phyloP scores from a whole-genome alignment of 1,140 invertebrate species.

The Hestina assimilis region DNA sequence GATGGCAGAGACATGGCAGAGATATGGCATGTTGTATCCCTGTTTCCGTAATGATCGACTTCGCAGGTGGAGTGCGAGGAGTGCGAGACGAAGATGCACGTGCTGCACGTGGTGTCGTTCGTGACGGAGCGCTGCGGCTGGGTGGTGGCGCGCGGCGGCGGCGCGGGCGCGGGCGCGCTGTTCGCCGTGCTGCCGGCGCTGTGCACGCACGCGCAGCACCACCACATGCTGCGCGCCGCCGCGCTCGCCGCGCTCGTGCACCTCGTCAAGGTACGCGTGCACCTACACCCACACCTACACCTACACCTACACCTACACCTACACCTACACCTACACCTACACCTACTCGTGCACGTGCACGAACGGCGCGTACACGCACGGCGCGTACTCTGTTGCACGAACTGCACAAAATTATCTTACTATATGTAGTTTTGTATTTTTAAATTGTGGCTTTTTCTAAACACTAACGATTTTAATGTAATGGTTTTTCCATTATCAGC shows the following conservation, averaged over 20 bases:
- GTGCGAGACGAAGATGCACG: constrained; percentile 97
- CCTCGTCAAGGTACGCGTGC: constrained; percentile 82
- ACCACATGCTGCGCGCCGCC: constrained; percentile 94
- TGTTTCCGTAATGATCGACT: no score
- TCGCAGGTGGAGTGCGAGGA: constrained; percentile 88
- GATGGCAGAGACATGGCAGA: neutral
- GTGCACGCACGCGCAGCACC: constrained; percentile 92
- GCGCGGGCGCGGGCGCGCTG: constrained; percentile 86
- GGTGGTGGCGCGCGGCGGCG: constrained; percentile 83
- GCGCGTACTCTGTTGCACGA: no score
- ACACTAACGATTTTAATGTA: no score
- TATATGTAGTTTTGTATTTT: no score
- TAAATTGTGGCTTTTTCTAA: no score
- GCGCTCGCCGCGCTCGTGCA: constrained; percentile 92
- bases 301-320: no score
- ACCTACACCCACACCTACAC: no score
- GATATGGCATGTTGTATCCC: neutral
- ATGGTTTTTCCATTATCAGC: no score
- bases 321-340: no score
- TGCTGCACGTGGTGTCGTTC: constrained; percentile 93
- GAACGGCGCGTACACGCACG: no score
- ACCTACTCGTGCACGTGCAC: no score
- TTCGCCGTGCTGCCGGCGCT: constrained; percentile 90
- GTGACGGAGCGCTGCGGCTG: constrained; percentile 92
- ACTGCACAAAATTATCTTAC: no score